Base-by-base conservation (phyloP, 2,888 invertebrate genomes). In the Eudemis profundana region DNA sequence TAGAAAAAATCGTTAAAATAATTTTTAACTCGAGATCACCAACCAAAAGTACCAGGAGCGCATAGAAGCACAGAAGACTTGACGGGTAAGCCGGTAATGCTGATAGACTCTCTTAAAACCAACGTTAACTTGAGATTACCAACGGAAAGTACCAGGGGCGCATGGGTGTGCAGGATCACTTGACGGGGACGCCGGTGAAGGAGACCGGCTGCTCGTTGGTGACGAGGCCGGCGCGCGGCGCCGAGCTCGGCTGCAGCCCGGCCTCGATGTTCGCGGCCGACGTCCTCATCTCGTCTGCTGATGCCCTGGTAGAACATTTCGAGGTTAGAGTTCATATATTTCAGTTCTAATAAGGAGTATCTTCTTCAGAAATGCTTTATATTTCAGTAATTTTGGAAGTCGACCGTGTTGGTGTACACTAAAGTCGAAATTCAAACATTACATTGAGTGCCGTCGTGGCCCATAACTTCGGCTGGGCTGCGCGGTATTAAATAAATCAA, bases 161-260 rank as follows among this genome's bases (percentile, higher is more conserved):
- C 74, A 74, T 71, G 60, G 59, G 66, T 47, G 66, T 63, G 47
- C 33, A 61, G 44, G 62, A 7, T 87, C 85, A 87, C 75, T 85
- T 78, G 67, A 91, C 83, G 70, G 96, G 96, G 46, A 81, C 93
- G 76, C 94, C 94, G 72, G 95, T 95, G 86, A 95, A 94, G 89
- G 95, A 95, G 86, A 96, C 94, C 47, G 97, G 96, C 87, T 96
- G 96, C 82, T 96, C 96, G 93, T 96, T 96, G 81, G 95, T 94
- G 77, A 97, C 96, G 81, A 97, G 95, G 79, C 94, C 95, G 77
- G 96, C 95, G 77, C 94, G 94, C 87, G 95, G 95, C 74, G 93
- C 94, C 69, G 94, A 88, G 72, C 93, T 89, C 56, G 82, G 81
- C 75, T 71, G 86, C 38, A 73, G 44, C 1, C 91, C 92, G 49